These are phyloP conservation scores for Agrochola macilenta DNA, from an alignment of 2,888 invertebrate species.

Conservation along the genomic window DNA sequence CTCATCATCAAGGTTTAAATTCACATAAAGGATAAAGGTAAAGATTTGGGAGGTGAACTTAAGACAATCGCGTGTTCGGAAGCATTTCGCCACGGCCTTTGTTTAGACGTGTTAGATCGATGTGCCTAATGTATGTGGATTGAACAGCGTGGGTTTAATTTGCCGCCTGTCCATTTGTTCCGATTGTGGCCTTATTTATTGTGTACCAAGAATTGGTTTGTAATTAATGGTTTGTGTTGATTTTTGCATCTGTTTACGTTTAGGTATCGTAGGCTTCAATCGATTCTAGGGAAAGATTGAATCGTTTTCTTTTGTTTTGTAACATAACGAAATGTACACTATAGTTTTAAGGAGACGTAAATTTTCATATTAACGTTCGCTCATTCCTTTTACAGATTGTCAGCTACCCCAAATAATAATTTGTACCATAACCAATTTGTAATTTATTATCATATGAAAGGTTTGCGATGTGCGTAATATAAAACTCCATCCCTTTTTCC, in stretches of 20 bases:
- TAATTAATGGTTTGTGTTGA: conserved; percentile 67
- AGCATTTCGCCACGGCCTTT: conserved; percentile 84
- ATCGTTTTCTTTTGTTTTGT: not conserved
- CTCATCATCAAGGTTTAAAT: conserved; percentile 56
- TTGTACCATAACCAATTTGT: not conserved
- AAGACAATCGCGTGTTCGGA: conserved; percentile 87
- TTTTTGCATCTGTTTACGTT: conserved; percentile 41
- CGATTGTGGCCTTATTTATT: conserved; percentile 89
- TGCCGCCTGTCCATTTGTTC: conserved; percentile 89
- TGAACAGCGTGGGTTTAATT: conserved; percentile 87
- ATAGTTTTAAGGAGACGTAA: not conserved
- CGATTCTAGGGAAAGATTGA: not conserved
- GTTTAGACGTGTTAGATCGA: conserved; percentile 89
- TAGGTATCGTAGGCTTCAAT: not conserved
- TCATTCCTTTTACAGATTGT: no score
- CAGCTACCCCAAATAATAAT: not conserved
- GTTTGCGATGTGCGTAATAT: not conserved
- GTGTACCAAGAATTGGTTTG: conserved; percentile 80
- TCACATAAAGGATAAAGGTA: conserved; percentile 28
- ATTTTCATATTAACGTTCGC: not conserved
- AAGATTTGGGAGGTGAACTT: conserved; percentile 72
- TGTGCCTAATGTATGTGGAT: conserved; percentile 88
- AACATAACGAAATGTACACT: not conserved
- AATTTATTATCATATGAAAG: not conserved
- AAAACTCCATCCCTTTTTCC: not conserved